A percentile compares a stretch with the other conserved stretches of the same genome.
These are phyloP conservation scores for Helleia helle DNA, from an alignment of 2,888 invertebrate species.

Conservation along the genomic window DNA sequence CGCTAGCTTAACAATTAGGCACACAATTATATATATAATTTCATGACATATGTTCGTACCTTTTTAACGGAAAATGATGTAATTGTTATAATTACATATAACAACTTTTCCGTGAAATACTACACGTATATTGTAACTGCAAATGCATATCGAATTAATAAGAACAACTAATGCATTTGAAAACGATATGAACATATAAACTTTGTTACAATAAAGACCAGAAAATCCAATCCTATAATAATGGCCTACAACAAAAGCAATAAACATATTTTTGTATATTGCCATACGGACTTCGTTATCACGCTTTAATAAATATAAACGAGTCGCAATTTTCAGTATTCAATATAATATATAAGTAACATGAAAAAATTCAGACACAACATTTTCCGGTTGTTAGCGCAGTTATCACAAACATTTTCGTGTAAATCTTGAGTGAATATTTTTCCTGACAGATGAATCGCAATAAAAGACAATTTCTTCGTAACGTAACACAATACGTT, in stretches of 20 bases:
- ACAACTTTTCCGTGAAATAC: no score
- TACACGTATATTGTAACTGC: no score
- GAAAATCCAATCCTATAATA: no score
- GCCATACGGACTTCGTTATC: not conserved
- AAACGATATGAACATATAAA: no score
- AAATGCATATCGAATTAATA: no score
- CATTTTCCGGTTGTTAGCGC: not conserved
- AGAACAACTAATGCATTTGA: no score
- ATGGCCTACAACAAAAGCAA: not conserved
- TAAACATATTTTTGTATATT: not conserved
- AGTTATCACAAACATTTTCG: conserved; percentile 7
- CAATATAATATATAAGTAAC: conserved; percentile 1
- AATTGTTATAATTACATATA: no score
- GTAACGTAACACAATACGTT: conserved; percentile 5
- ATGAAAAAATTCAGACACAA: conserved; percentile 1
- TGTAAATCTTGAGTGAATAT: conserved; percentile 9
- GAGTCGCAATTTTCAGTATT: conserved; percentile 2
- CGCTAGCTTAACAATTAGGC: no score
- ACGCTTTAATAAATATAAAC: not conserved
- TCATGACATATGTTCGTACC: no score
- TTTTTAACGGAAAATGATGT: no score
- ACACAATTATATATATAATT: no score
- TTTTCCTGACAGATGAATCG: conserved; percentile 12
- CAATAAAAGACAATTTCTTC: conserved; percentile 11
- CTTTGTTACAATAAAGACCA: no score